A percentile compares a stretch with the other conserved stretches of the same genome.
These are phyloP conservation scores for Amblyornis subalaris DNA, from an alignment of 2,113 vertebrate species.

Conservation along the genomic window DNA sequence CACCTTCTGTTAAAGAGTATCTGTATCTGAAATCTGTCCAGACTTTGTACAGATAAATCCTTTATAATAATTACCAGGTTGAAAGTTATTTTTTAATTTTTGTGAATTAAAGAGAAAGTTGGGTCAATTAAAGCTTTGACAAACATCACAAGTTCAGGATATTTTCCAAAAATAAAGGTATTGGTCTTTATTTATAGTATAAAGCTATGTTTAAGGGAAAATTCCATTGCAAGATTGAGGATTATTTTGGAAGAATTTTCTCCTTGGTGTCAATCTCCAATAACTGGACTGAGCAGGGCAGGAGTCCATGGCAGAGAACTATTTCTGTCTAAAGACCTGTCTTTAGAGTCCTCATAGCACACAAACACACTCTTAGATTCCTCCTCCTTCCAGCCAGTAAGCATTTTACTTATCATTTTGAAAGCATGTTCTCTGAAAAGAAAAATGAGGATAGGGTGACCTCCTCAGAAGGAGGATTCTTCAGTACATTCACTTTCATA, in stretches of 20 bases:
- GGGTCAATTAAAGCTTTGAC: not conserved
- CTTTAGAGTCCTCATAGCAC: not conserved
- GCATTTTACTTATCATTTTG: not conserved
- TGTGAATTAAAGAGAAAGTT: not conserved
- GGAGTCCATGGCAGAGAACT: not conserved
- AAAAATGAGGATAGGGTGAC: not conserved
- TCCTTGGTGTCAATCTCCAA: not conserved
- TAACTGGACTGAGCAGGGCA: not conserved
- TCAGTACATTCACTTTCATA: not conserved
- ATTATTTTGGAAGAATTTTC: not conserved
- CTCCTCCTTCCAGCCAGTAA: not conserved
- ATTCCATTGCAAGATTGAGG: not conserved
- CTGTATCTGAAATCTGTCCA: not conserved
- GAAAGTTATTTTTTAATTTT: not conserved
- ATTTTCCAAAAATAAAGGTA: not conserved
- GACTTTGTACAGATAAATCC: not conserved
- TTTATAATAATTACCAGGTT: not conserved
- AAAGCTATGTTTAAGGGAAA: not conserved
- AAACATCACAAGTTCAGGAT: not conserved
- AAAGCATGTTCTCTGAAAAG: not conserved
- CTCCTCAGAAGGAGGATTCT: not conserved
- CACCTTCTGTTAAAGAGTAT: not conserved
- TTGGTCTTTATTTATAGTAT: not conserved
- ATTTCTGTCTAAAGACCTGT: not conserved
- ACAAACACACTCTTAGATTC: not conserved